phyloP scores from a whole-genome alignment of 2,888 invertebrate genomes.

The Phalera bucephala region DNA sequence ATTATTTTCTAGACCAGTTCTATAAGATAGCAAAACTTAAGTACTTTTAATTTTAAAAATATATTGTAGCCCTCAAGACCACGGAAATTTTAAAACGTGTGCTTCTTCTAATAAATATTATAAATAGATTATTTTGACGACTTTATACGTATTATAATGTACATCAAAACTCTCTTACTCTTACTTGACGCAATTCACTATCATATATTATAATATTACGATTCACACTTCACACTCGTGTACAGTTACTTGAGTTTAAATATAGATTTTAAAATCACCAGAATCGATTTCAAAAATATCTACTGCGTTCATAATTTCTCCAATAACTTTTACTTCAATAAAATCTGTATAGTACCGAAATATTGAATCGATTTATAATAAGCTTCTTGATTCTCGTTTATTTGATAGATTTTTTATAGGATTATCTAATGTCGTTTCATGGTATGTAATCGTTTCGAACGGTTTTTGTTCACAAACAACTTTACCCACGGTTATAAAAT shows the following conservation, averaged over 20 bases:
- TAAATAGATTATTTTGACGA: no score
- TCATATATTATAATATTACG: no score
- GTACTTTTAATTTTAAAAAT: no score
- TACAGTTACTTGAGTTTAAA: slow-evolving; percentile 9
- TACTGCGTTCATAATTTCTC: slow-evolving; percentile 9
- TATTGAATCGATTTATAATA: slow-evolving; percentile 30
- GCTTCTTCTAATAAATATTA: no score
- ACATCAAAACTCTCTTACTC: no score
- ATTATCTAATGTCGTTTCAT: slow-evolving; percentile 22
- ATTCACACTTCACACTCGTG: neutral
- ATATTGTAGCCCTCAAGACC: no score
- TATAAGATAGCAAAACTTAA: no score
- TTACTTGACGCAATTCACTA: no score
- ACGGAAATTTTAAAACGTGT: no score
- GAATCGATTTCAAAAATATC: slow-evolving; percentile 15
- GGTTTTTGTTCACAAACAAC: neutral
- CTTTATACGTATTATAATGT: no score
- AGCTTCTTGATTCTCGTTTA: slow-evolving; percentile 24
- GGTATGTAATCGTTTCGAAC: slow-evolving; percentile 10
- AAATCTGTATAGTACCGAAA: slow-evolving; percentile 11
- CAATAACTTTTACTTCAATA: slow-evolving; percentile 17
- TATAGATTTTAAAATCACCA: slow-evolving; percentile 1
- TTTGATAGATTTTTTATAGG: slow-evolving; percentile 32
- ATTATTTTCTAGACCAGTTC: no score
- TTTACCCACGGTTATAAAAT: slow-evolving; percentile 21